These are phyloP conservation scores for Amiota minor DNA, from an alignment of 2,888 invertebrate genomes.

Conservation along the genomic window DNA sequence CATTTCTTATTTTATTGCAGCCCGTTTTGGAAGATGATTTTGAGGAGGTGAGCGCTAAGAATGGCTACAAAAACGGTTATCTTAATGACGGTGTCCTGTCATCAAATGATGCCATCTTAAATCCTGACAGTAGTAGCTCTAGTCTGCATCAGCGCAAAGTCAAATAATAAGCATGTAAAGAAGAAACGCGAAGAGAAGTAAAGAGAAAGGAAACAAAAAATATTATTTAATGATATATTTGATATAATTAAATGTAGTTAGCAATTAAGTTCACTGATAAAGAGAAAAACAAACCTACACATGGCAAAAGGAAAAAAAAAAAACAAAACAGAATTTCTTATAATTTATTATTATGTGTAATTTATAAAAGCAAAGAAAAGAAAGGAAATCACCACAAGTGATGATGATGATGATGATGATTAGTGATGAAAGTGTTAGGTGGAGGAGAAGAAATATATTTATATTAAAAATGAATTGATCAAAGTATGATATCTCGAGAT, in stretches of 20 bases:
- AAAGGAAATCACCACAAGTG: neutral
- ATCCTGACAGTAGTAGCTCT: slow-evolving; percentile 72
- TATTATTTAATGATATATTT: slow-evolving; percentile 23
- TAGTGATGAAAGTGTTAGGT: too few relatives aligned
- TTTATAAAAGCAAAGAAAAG: slow-evolving; percentile 21
- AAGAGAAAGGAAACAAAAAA: slow-evolving; percentile 3
- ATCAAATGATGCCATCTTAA: slow-evolving; percentile 70
- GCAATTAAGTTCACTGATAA: slow-evolving; percentile 4
- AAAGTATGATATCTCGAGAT: too few relatives aligned
- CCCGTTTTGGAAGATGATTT: slow-evolving; percentile 78
- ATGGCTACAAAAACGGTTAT: slow-evolving; percentile 65
- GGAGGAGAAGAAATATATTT: neutral
- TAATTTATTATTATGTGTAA: slow-evolving; percentile 21
- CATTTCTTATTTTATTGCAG: slow-evolving; percentile 71
- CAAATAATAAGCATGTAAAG: slow-evolving; percentile 64
- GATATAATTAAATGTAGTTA: slow-evolving; percentile 23
- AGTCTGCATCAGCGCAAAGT: slow-evolving; percentile 73
- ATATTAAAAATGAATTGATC: slow-evolving; percentile 32
- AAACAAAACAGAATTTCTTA: slow-evolving; percentile 6
- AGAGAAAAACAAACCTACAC: neutral
- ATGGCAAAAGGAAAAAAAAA: neutral
- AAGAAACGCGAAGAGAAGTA: slow-evolving; percentile 19
- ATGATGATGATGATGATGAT: neutral
- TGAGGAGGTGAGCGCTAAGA: slow-evolving; percentile 49
- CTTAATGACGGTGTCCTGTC: slow-evolving; percentile 69